These are phyloP conservation scores for Alouatta palliata DNA, from an alignment of 2,113 vertebrate genomes.

Conservation along the genomic window DNA sequence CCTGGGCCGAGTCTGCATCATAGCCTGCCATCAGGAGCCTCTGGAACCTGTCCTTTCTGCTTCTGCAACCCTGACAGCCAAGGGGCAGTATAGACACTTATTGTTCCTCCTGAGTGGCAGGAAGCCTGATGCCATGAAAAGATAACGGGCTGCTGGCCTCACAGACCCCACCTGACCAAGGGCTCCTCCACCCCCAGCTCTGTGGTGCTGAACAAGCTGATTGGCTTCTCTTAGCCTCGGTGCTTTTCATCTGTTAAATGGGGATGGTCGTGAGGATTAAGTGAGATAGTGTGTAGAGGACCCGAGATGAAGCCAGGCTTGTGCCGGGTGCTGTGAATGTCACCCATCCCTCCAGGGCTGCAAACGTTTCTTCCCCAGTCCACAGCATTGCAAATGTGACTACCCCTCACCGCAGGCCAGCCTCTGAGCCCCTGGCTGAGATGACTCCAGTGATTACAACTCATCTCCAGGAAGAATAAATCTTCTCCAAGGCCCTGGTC, in stretches of 20 bases:
- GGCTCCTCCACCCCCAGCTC: background rate
- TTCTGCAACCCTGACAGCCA: background rate
- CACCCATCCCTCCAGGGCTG: background rate
- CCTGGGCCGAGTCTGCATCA: background rate
- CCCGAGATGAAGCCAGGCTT: background rate
- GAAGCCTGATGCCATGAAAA: background rate
- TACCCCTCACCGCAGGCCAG: too few relatives aligned
- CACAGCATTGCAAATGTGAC: background rate
- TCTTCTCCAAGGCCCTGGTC: background rate
- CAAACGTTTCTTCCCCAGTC: background rate
- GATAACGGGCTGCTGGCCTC: background rate
- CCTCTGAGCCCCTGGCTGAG: too few relatives aligned
- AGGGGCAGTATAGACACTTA: fast-evolving
- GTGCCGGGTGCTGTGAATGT: background rate
- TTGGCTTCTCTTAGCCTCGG: background rate
- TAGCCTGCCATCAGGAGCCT: background rate
- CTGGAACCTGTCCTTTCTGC: background rate
- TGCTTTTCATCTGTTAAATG: background rate
- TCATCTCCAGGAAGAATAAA: background rate
- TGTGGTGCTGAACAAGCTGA: background rate
- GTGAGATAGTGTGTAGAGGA: fast-evolving
- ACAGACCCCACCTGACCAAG: fast-evolving
- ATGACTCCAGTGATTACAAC: background rate
- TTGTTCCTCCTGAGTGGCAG: background rate
- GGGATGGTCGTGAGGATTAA: background rate